A percentile compares a stretch with the other conserved stretches of the same genome.
phyloP scores from a whole-genome alignment of 2,888 invertebrate genomes.

The Theristus sp. region DNA sequence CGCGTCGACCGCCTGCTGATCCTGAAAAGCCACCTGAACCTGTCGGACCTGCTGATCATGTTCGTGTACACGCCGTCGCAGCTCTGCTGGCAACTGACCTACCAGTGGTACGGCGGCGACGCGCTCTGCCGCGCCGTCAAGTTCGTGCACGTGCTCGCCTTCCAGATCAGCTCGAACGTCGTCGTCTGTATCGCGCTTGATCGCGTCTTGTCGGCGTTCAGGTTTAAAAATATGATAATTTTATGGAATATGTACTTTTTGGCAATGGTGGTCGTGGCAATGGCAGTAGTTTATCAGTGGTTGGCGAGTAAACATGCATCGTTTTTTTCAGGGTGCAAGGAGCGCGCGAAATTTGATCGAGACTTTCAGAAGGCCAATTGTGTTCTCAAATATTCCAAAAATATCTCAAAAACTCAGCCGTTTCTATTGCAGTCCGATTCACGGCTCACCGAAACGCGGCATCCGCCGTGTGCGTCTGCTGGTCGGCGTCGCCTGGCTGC shows the following conservation, averaged over 20 bases:
- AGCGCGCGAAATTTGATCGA: too few relatives aligned
- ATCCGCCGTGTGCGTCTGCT: not conserved
- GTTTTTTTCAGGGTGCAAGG: too few relatives aligned
- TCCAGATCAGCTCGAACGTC: conserved; percentile 19
- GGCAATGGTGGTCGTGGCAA: too few relatives aligned
- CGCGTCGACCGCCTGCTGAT: conserved; percentile 23
- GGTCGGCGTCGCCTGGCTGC: not conserved
- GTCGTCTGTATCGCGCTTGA: conserved; percentile 28
- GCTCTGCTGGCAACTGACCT: conserved; percentile 25
- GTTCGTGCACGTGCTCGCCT: conserved; percentile 21
- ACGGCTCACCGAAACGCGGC: too few relatives aligned
- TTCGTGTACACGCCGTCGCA: conserved; percentile 25
- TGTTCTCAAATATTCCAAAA: not conserved
- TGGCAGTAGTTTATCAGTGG: too few relatives aligned
- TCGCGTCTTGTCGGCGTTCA: conserved; percentile 14
- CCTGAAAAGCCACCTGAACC: conserved; percentile 23
- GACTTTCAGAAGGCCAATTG: too few relatives aligned
- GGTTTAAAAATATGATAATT: not conserved
- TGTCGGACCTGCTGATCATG: conserved; percentile 24
- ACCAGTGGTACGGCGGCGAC: conserved; percentile 26
- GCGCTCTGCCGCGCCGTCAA: conserved; percentile 24
- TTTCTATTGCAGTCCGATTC: too few relatives aligned
- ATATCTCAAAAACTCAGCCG: not conserved
- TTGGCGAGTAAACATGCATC: not conserved
- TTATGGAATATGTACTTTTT: not conserved